Conservation (phyloP, 1,140 invertebrate genomes). For the Bilobella aurantiaca region DNA sequence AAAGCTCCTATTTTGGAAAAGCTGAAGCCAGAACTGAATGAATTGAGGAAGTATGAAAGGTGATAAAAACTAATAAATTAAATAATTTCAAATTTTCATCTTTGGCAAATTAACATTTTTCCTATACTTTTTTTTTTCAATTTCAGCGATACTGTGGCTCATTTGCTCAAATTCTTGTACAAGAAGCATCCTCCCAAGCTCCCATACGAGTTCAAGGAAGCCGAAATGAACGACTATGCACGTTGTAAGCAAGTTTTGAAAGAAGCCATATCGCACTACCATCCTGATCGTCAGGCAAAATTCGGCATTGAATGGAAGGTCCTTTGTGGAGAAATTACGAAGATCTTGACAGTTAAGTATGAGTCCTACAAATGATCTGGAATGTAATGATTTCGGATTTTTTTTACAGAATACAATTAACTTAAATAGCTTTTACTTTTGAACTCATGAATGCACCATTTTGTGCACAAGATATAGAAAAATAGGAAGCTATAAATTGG, state of each 20-base stretch:
- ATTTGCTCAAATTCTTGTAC: conserved; percentile 9
- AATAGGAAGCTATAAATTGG: no score
- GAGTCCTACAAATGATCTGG: background rate
- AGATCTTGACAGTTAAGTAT: conserved; percentile 5
- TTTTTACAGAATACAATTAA: no score
- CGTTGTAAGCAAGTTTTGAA: background rate
- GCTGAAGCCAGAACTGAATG: background rate
- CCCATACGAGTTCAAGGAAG: background rate
- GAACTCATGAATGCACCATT: no score
- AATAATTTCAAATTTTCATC: conserved; percentile 5
- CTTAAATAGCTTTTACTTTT: no score
- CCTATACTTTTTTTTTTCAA: background rate
- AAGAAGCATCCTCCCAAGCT: conserved; percentile 10
- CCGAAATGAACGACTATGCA: background rate
- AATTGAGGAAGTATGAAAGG: background rate
- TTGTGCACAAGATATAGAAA: no score
- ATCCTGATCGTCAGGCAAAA: conserved; percentile 14
- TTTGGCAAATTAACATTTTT: background rate
- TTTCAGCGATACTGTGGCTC: background rate
- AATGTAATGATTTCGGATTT: no score
- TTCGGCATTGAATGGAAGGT: conserved; percentile 17
- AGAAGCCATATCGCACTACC: conserved; percentile 13
- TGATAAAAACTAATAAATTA: background rate
- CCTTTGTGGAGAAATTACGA: conserved; percentile 14
- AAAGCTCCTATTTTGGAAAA: conserved; percentile 6